Base-by-base conservation (phyloP, 2,113 vertebrate genomes). In the Astatoreochromis straeleni region DNA sequence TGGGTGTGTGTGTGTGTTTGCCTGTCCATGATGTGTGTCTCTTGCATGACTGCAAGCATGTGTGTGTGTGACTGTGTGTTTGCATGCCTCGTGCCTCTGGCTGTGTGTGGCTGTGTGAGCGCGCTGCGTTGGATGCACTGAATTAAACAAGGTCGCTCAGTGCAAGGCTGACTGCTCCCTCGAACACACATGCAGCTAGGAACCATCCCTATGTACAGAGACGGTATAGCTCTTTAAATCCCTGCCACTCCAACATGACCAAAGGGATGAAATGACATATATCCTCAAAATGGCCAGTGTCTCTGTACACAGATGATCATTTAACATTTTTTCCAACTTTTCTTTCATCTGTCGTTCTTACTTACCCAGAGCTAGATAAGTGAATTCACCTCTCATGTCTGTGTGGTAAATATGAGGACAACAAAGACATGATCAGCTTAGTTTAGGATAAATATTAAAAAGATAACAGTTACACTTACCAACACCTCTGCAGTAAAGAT, bases 61-160 rank as follows among this genome's bases (percentile, higher is more conserved):
- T 31, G 70, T 5, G 70, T 31, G 45, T n/a, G 29, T 68, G 79
- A 38, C 5, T 81, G 70, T 85, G 79, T 88, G 78, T 65, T 54
- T 81, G 84, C 4, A 26, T 63, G 83, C 40, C 13, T 49, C 26
- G 3, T 3, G 79, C 84, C 78, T 86, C 54, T 42, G 79, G 82
- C 84, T 65, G 65, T 82, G 87, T 88, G 83, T n/a, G 84, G 9
- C 4, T 53, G 68, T 87, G 82, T 7, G 38, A 49, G 73, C 17
- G 79, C 13, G 8, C 35, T 24, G 13, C 85, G 5, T 87, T 91
- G 87, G 89, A 91, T 92, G 92, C 90, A 87, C 88, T 92, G 90
- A 95, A 93, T 95, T 94, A 94, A 94, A 94, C 93, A 95, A 94
- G 95, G 95, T 95, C 94, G 89, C 87, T 89, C 85, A 58, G 89